phyloP scores from a whole-genome alignment of 35 echinoderm and acorn worm genomes.

The Apostichopus californicus region DNA sequence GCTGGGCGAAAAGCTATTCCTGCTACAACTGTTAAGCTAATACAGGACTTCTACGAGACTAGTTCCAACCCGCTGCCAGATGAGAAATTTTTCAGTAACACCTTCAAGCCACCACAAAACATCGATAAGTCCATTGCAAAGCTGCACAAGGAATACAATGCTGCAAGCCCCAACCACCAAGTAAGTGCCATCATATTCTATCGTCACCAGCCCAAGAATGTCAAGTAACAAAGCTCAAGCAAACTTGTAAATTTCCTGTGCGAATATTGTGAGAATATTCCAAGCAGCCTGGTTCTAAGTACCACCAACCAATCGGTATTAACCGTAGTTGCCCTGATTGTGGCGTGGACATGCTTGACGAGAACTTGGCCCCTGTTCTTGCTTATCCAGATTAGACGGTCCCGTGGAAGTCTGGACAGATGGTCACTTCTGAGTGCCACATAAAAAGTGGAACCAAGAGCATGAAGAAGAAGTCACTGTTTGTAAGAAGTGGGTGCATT shows the following conservation, averaged over 20 bases:
- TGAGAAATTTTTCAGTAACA: too few species aligned
- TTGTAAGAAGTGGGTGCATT: slow-evolving; percentile 43
- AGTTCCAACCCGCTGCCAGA: slow-evolving; percentile 46
- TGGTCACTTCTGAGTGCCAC: slow-evolving; percentile 49
- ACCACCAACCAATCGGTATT: slow-evolving; percentile 5
- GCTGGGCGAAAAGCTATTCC: slow-evolving; percentile 47
- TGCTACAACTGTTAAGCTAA: slow-evolving; percentile 23
- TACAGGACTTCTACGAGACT: slow-evolving; percentile 63
- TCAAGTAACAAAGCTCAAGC: slow-evolving; percentile 55
- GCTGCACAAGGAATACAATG: slow-evolving; percentile 54
- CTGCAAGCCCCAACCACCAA: slow-evolving; percentile 43
- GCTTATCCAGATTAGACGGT: neutral
- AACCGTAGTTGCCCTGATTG: slow-evolving; percentile 9
- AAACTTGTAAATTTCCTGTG: slow-evolving; percentile 57
- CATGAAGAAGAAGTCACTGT: slow-evolving; percentile 22
- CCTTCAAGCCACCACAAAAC: too few species aligned
- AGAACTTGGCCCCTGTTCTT: slow-evolving; percentile 2
- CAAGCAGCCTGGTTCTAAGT: neutral
- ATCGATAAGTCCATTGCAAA: slow-evolving; percentile 55
- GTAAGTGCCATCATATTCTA: slow-evolving; percentile 60
- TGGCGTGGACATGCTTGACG: neutral
- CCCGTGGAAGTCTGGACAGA: slow-evolving; percentile 53
- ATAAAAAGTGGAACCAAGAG: slow-evolving; percentile 46
- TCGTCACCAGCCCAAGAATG: slow-evolving; percentile 59
- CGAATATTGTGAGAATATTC: slow-evolving; percentile 70